Conservation (phyloP, 2,888 invertebrate species). For the Pseudoips prasinana region DNA sequence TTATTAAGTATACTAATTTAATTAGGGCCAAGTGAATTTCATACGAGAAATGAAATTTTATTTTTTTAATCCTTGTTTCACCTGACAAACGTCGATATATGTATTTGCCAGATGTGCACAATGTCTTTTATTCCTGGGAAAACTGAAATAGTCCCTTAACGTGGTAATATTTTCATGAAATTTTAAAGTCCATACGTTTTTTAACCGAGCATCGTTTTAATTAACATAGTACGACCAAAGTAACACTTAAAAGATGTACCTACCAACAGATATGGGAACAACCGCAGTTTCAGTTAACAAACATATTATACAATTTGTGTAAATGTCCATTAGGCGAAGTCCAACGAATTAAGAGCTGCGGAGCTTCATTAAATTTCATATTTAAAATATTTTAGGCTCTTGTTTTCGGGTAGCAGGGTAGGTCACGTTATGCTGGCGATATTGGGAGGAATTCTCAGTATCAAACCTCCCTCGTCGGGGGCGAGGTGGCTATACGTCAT, state of each 20-base stretch:
- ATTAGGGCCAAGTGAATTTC: too few relatives aligned
- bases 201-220: slow-evolving; percentile 7
- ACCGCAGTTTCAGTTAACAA: slow-evolving; percentile 43
- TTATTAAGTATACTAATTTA: too few relatives aligned
- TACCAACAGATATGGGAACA: slow-evolving; percentile 31
- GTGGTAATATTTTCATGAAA: too few relatives aligned
- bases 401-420: slow-evolving; percentile 12
- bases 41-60: too few relatives aligned
- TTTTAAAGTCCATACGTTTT: too few relatives aligned
- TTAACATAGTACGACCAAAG: slow-evolving; percentile 48
- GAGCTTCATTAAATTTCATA: slow-evolving; percentile 26
- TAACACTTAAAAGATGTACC: slow-evolving; percentile 43
- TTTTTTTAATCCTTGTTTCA: too few relatives aligned
- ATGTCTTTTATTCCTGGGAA: too few relatives aligned
- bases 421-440: slow-evolving; percentile 37
- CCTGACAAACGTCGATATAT: too few relatives aligned
- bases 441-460: slow-evolving; percentile 35
- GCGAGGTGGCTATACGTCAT: slow-evolving; percentile 47
- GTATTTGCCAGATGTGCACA: too few relatives aligned
- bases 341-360: slow-evolving; percentile 35
- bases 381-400: slow-evolving; percentile 5
- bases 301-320: slow-evolving; percentile 46
- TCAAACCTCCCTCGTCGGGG: slow-evolving; percentile 39
- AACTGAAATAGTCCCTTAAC: too few relatives aligned
- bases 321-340: slow-evolving; percentile 38